Base-by-base conservation (phyloP, 2,888 invertebrate species). In the Trilocha varians region DNA sequence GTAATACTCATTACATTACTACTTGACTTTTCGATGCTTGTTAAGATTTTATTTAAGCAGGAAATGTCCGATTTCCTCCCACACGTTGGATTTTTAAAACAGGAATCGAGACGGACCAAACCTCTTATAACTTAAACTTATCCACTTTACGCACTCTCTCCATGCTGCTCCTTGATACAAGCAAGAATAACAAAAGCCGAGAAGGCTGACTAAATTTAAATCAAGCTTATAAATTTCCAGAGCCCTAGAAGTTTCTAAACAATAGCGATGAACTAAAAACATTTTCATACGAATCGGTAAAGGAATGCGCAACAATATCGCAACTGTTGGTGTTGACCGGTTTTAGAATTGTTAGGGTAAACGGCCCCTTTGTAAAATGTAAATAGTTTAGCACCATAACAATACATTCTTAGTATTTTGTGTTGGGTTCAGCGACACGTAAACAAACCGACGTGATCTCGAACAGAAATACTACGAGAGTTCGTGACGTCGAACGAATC, bases 331-430 rank as follows among this genome's bases (percentile, higher is more conserved):
- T 78, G 73, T 76, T 77, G 66, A 64, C 72, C 69, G 65, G 68
- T 71, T 76, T 78, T 68, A 73, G 72, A 69, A 62, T 34, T 38
- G 17, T 17, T 36, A 36, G 62, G 80, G 75, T 76, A 77, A 83
- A 80, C 73, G 83, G 65, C 72, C 80, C 65, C 78, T 72, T 72
- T 75, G 78, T 80, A 75, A 78, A 76, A 78, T 68, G 53, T 61
- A 57, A 62, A n/a, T n/a, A n/a, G n/a, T n/a, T 65, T 60, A 60
- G 65, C 61, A 66, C 67, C 59, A 25, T 57, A 76, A 79, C 77
- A 78, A 78, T 76, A 78, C 70, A 65, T 67, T 67, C 66, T 68
- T 65, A 67, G 73, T 76, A 70, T 73, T 78, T 70, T 64, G 59
- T 53, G 66, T 62, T 49, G 62, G 62, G 78, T 78, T 79, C 79